phyloP scores from a whole-genome alignment of 1,140 invertebrate genomes.

The Leptestheria dahalacensis region DNA sequence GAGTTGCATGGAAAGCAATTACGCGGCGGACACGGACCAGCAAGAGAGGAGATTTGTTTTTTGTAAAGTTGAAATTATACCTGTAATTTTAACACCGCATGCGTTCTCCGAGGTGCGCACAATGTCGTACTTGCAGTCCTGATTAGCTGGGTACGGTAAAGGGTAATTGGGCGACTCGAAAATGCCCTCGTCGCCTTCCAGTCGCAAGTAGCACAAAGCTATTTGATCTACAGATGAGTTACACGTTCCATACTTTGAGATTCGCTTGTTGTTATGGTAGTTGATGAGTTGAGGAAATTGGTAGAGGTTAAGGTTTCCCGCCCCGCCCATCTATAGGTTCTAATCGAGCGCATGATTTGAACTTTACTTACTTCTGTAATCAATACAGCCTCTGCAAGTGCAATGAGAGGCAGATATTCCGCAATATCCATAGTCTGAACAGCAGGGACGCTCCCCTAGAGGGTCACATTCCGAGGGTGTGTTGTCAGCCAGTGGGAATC shows the following conservation, averaged over 20 bases:
- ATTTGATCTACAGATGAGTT: constrained; percentile 15
- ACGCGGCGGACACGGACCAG: no score
- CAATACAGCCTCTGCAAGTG: constrained; percentile 10
- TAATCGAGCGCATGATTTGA: not conserved
- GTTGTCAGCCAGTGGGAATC: not conserved
- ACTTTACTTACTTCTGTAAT: constrained; percentile 3
- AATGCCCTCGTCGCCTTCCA: constrained; percentile 21
- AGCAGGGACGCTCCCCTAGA: constrained; percentile 9
- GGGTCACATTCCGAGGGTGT: constrained; percentile 13
- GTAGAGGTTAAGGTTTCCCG: no score
- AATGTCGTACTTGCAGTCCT: constrained; percentile 26
- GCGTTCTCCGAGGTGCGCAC: constrained; percentile 18
- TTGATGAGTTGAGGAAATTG: no score
- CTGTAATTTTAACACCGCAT: constrained; percentile 25
- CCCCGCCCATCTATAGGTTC: no score
- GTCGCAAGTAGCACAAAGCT: constrained; percentile 21
- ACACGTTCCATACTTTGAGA: not conserved
- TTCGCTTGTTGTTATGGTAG: no score
- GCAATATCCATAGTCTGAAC: constrained; percentile 14
- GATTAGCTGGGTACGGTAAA: constrained; percentile 20
- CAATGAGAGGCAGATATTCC: constrained; percentile 14
- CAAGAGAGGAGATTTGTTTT: no score
- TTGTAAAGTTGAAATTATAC: constrained; percentile 20
- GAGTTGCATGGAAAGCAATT: no score
- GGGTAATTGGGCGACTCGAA: constrained; percentile 26